Conservation (phyloP, 2,888 invertebrate genomes). For the Exocentrus adspersus region DNA sequence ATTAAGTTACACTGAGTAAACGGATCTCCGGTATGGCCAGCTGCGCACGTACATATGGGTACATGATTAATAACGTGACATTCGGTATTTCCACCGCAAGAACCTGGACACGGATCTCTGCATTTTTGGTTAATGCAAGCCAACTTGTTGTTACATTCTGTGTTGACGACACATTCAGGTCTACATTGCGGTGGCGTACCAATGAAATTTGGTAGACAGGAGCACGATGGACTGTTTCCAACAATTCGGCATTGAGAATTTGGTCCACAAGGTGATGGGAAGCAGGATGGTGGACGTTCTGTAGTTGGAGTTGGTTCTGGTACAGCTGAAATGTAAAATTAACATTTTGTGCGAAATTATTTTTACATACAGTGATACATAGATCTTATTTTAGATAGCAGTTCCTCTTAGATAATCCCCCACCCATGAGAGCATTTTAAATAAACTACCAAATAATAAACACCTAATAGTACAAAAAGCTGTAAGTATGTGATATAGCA, state of each 20-base stretch:
- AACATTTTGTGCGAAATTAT: no score
- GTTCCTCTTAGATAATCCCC: no score
- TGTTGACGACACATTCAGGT: slow-evolving; percentile 82
- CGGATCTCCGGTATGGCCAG: slow-evolving; percentile 83
- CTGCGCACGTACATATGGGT: slow-evolving; percentile 82
- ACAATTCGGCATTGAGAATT: slow-evolving; percentile 83
- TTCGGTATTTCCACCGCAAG: slow-evolving; percentile 82
- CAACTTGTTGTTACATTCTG: slow-evolving; percentile 80
- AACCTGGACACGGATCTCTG: slow-evolving; percentile 84
- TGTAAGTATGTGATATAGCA: no score
- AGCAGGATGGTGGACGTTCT: slow-evolving; percentile 78
- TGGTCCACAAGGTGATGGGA: slow-evolving; percentile 86
- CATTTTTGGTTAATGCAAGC: slow-evolving; percentile 84
- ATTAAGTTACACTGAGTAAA: slow-evolving; percentile 76
- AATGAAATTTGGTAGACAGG: slow-evolving; percentile 79
- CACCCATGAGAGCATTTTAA: no score
- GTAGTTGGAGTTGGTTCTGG: slow-evolving; percentile 62
- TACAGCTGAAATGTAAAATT: slow-evolving; percentile 53
- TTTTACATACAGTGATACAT: no score
- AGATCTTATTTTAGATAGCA: no score
- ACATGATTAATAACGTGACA: slow-evolving; percentile 84
- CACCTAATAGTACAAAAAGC: no score
- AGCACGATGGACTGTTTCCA: slow-evolving; percentile 79
- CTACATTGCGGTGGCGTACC: slow-evolving; percentile 84
- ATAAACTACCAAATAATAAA: no score